Base-by-base conservation (phyloP, 1,140 invertebrate species). In the Uloborus diversus region DNA sequence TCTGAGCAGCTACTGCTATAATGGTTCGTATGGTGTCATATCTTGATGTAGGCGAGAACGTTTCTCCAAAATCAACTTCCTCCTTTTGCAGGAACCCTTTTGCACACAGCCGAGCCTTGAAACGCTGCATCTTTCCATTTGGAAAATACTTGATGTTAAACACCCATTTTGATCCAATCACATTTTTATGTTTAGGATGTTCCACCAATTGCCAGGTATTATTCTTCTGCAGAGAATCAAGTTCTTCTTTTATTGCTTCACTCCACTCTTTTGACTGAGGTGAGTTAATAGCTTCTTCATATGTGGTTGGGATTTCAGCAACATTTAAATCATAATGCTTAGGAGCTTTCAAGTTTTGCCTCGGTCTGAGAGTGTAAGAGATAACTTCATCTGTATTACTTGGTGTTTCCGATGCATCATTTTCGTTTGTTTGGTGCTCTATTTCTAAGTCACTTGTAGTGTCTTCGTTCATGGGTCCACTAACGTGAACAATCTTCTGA, bases 81-180 rank as follows among this genome's bases (percentile, higher is more conserved):
- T 82, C 56, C 9, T 51, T 14, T 62, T 59, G 65, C 5, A 33
- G 37, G 51, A 59, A 75, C 3, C 47, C 35, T 68, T 42, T 27
- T 17, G 82, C 76, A 49, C 69, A 61, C 4, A 82, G n/a, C 1
- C 14, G n/a, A 17, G 62, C 20, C 20, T 42, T 62, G 14, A 33
- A 32, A 25, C 59, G n/a, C 13, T 27, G 4, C 25, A 35, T 66
- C 17, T 68, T 42, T 61, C 25, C 17, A 33, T 47, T 49, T 51
- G 70, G 42, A 80, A 37, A 14, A 11, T 47, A 47, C 25, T 82
- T 82, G 33, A 30, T n/a, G n/a, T 79, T 57, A n/a, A n/a, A n/a
- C n/a, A 17, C 37, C 82, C 82, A 82, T 47, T 76, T 56, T 17
- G 61, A 61, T 20, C 33, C 35, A 25, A 76, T 79, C 11, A 30